A percentile compares a stretch with the other conserved stretches of the same genome.
Evolutionary conservation across 2,113 vertebrate genomes (phyloP).

Genomic region (Tautogolabrus adspersus): DNA sequence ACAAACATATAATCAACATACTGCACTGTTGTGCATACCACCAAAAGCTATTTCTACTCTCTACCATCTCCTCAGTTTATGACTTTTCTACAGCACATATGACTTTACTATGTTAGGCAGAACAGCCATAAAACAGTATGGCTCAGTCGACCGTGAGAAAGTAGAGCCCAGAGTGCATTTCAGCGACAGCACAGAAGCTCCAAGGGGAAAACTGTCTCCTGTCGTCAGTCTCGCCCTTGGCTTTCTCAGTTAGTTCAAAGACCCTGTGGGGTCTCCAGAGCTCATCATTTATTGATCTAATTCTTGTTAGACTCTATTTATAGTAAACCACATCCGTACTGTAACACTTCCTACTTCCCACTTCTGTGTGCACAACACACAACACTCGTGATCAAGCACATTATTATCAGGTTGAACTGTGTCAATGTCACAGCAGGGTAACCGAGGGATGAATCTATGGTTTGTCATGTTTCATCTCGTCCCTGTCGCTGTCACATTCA

Average conservation of each 20-base stretch:
- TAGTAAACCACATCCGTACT: slow-evolving; percentile 25
- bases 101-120: slow-evolving; percentile 8
- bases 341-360: slow-evolving; percentile 3
- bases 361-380: slow-evolving; percentile 3
- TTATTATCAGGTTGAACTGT: slow-evolving; percentile 21
- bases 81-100: neutral
- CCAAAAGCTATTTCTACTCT: neutral
- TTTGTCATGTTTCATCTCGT: slow-evolving; percentile 41
- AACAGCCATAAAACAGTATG: neutral
- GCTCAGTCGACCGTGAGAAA: slow-evolving; percentile 28
- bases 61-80: neutral
- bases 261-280: slow-evolving; percentile 49
- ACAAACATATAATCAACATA: slow-evolving; percentile 13
- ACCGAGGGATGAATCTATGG: neutral
- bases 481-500: slow-evolving; percentile 23
- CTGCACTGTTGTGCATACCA: neutral
- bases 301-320: slow-evolving; percentile 70
- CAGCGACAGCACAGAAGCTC: slow-evolving; percentile 24
- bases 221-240: slow-evolving; percentile 22
- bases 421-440: slow-evolving; percentile 34
- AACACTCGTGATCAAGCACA: slow-evolving; percentile 3
- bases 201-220: slow-evolving; percentile 23
- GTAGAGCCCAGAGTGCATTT: slow-evolving; percentile 13
- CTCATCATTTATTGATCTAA: slow-evolving; percentile 71
- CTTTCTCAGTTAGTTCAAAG: slow-evolving; percentile 40